Conservation (phyloP, 2,113 vertebrate species). For the Dissostichus mawsoni region DNA sequence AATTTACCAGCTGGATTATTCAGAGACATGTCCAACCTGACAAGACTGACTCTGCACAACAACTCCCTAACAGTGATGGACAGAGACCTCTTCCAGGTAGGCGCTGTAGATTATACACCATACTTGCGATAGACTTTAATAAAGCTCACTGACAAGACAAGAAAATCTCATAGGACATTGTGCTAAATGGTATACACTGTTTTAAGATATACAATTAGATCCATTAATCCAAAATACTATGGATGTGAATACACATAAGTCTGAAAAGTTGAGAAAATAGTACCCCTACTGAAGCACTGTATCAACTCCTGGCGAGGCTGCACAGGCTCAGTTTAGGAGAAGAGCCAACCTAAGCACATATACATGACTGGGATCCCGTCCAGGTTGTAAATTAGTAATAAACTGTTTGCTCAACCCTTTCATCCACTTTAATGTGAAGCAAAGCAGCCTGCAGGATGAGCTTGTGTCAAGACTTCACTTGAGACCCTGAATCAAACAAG, state of each 20-base stretch:
- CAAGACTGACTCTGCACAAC: slow-evolving; percentile 92
- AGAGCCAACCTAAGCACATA: slow-evolving; percentile 39
- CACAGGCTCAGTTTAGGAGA: slow-evolving; percentile 4
- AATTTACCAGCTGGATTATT: slow-evolving; percentile 92
- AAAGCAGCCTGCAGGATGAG: slow-evolving; percentile 26
- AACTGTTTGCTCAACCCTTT: slow-evolving; percentile 51
- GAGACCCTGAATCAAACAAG: slow-evolving; percentile 23
- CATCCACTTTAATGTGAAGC: slow-evolving; percentile 39
- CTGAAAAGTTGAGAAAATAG: not conserved
- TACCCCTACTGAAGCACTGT: not conserved
- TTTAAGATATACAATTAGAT: not conserved
- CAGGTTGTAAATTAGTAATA: slow-evolving; percentile 55
- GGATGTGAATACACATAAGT: not conserved
- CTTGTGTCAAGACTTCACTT: slow-evolving; percentile 36
- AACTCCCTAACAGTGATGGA: slow-evolving; percentile 95
- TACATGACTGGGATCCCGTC: slow-evolving; percentile 38
- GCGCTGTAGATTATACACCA: not conserved
- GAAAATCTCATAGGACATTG: no score
- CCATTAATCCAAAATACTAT: not conserved
- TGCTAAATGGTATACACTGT: not conserved
- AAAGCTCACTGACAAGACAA: no score
- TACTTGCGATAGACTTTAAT: no score
- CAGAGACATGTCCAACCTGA: slow-evolving; percentile 91
- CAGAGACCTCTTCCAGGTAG: slow-evolving; percentile 89
- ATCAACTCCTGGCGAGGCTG: slow-evolving; percentile 10